Percentiles rank a stretch among this genome's conserved stretches.
phyloP scores from a whole-genome alignment of 2,797 vertebrate species.

The Pipistrellus nathusii region DNA sequence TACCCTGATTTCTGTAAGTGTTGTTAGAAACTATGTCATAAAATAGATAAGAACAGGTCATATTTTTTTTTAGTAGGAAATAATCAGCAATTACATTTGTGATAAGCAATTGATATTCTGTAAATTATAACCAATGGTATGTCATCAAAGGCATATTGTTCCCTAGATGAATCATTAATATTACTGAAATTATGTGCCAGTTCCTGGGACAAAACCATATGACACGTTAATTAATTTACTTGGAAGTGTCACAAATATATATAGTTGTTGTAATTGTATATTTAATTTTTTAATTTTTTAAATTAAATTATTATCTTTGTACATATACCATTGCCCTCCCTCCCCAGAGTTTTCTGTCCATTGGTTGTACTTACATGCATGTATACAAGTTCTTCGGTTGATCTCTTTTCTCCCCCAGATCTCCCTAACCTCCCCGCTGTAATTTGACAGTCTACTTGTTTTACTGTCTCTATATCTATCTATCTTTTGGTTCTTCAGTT shows the following conservation, averaged over 20 bases:
- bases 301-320: too few relatives aligned
- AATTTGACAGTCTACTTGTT: too few relatives aligned
- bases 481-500: too few relatives aligned
- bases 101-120: conserved; percentile 35
- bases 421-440: too few relatives aligned
- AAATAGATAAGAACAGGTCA: conserved; percentile 43
- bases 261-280: background rate
- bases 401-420: too few relatives aligned
- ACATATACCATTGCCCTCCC: too few relatives aligned
- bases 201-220: background rate
- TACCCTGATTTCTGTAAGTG: conserved; percentile 26
- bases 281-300: background rate
- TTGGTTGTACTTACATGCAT: too few relatives aligned
- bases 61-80: conserved; percentile 55
- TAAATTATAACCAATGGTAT: conserved; percentile 5
- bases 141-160: background rate
- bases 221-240: conserved; percentile 14
- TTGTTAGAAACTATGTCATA: conserved; percentile 55
- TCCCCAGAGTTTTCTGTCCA: too few relatives aligned
- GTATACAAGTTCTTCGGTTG: too few relatives aligned
- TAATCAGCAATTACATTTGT: conserved; percentile 40
- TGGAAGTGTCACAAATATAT: background rate
- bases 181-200: conserved; percentile 33
- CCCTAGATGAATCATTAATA: conserved; percentile 33
- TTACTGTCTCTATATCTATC: too few relatives aligned